Percentiles rank a stretch among this genome's conserved stretches.
These are phyloP conservation scores for Polydrusus pterygomalis DNA, from an alignment of 2,888 invertebrate genomes.

Conservation along the genomic window DNA sequence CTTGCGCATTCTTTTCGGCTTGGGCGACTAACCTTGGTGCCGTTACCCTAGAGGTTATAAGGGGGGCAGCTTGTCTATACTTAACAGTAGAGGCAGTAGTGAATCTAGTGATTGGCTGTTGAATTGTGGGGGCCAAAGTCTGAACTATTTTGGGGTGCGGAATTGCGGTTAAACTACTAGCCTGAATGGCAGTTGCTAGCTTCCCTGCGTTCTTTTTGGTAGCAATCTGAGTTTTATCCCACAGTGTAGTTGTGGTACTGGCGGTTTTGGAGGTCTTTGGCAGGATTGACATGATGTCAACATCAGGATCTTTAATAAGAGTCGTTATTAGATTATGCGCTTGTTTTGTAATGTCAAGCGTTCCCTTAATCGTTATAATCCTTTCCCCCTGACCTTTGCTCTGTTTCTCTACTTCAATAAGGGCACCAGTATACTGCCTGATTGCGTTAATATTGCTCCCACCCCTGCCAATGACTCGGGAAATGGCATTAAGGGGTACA, in stretches of 20 bases:
- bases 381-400: conserved; percentile 95
- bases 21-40: conserved; percentile 76
- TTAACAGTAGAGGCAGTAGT: conserved; percentile 64
- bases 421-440: conserved; percentile 95
- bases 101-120: conserved; percentile 57
- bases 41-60: conserved; percentile 59
- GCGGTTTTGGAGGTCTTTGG: conserved; percentile 76
- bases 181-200: conserved; percentile 58
- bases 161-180: conserved; percentile 41
- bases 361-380: conserved; percentile 96
- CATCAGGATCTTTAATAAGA: conserved; percentile 96
- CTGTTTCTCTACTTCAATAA: conserved; percentile 99
- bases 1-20: conserved; percentile 72
- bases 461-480: conserved; percentile 96
- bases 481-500: conserved; percentile 95
- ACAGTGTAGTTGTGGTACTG: conserved; percentile 74
- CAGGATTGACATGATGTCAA: conserved; percentile 89
- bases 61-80: conserved; percentile 60
- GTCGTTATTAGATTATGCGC: conserved; percentile 93
- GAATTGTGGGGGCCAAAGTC: conserved; percentile 61
- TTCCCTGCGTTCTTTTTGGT: conserved; percentile 70
- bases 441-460: conserved; percentile 99
- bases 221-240: conserved; percentile 76
- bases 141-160: conserved; percentile 63
- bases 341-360: conserved; percentile 93